phyloP scores from a whole-genome alignment of 2,113 vertebrate species.

The Mugil cephalus region DNA sequence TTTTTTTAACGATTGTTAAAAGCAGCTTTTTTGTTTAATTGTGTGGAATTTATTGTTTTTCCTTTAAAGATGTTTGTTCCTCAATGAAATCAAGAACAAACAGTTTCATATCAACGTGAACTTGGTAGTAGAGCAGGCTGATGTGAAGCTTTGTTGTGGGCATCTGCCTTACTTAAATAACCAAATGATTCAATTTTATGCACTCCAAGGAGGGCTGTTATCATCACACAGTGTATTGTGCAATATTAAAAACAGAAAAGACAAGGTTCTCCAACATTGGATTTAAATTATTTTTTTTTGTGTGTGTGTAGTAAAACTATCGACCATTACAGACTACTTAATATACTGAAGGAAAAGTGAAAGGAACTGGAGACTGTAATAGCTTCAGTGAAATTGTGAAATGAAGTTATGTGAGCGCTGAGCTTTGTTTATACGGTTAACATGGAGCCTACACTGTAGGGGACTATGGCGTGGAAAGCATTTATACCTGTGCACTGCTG shows the following conservation, averaged over 20 bases:
- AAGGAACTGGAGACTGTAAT: not conserved
- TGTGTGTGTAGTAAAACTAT: not conserved
- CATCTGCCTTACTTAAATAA: constrained; percentile 66
- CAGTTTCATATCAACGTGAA: not conserved
- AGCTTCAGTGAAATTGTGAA: not conserved
- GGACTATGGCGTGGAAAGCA: too few relatives aligned
- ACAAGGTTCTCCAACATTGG: constrained; percentile 1
- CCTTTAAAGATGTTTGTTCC: constrained; percentile 34
- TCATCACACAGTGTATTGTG: constrained; percentile 7
- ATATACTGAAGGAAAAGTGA: constrained; percentile 6
- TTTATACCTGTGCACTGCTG: too few relatives aligned
- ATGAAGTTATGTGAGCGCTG: too few relatives aligned
- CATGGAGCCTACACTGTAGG: too few relatives aligned
- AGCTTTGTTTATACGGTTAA: too few relatives aligned
- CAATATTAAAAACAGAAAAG: constrained; percentile 26
- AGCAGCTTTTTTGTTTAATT: constrained; percentile 41
- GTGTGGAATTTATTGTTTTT: constrained; percentile 18
- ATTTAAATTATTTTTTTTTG: constrained; percentile 18
- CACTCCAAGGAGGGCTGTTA: constrained; percentile 11
- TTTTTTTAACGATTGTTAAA: constrained; percentile 30
- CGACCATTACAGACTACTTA: not conserved
- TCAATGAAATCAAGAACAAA: constrained; percentile 23
- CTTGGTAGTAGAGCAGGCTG: not conserved
- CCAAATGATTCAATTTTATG: constrained; percentile 28
- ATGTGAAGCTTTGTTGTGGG: constrained; percentile 11